Percentiles rank a stretch among this genome's conserved stretches.
phyloP scores from a whole-genome alignment of 1,140 invertebrate species.

The Drosophila pseudoananassae region DNA sequence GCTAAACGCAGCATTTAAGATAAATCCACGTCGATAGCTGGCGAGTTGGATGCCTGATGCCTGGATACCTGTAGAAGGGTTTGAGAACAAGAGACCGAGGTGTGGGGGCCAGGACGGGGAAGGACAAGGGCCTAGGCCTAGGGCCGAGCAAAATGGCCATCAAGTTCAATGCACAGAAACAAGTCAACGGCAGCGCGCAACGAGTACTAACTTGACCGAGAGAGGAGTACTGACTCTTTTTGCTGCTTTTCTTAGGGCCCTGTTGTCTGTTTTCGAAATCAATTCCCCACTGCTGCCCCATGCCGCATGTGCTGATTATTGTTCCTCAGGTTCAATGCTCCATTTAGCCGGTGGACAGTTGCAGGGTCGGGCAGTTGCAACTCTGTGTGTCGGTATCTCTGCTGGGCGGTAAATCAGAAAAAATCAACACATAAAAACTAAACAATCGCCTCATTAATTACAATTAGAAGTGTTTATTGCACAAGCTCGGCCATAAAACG shows the following conservation, averaged over 20 bases:
- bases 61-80: conserved; percentile 2
- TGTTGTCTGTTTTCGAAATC: conserved; percentile 12
- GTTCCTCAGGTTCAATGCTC: conserved; percentile 60
- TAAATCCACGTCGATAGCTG: conserved; percentile 74
- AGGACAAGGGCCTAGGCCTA: conserved; percentile 41
- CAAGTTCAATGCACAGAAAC: conserved; percentile 80
- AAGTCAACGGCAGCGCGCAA: conserved; percentile 41
- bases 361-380: conserved; percentile 4
- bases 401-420: conserved; percentile 69
- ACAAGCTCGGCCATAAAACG: conserved; percentile 73
- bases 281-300: conserved; percentile 1
- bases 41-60: not conserved
- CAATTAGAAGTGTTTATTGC: conserved; percentile 83
- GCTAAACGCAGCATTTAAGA: conserved; percentile 79
- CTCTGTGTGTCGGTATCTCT: conserved; percentile 1
- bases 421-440: conserved; percentile 81
- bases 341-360: conserved; percentile 49
- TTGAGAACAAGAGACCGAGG: not conserved
- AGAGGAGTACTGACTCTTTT: conserved; percentile 20
- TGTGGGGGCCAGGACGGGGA: not conserved
- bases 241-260: not conserved
- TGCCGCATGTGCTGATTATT: conserved; percentile 8
- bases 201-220: conserved; percentile 31
- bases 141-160: conserved; percentile 60
- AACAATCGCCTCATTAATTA: conserved; percentile 83